Evolutionary conservation across 2,797 vertebrate species (phyloP), one percentile per base, ranked within the genome.

Genomic region (Hydrolagus colliei): DNA sequence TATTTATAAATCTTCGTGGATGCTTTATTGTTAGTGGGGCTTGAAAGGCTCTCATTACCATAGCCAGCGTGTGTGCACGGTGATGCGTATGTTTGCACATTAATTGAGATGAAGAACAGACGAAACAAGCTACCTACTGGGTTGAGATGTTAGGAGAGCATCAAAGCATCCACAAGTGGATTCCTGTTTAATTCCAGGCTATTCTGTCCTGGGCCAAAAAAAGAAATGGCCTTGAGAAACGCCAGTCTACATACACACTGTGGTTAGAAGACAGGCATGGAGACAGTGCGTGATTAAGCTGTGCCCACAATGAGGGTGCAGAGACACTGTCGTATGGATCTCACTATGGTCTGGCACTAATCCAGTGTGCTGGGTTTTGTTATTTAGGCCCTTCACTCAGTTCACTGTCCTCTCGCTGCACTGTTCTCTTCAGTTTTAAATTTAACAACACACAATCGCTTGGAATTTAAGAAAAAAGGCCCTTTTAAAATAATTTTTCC

Each of bases 301-400:
- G 9, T 84, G 79, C 32, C 65, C 67, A 68, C 65, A 71, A 10
- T 84, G 3, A 71, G 65, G 27, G 68, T 68, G 65, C 1, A 27
- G 10, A 41, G 4, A 18, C 22, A 71, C 67, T 1, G 35, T 82
- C 22, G 68, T 82, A 68, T 84, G 16, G 65, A 65, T 68, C 27
- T 84, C 63, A 84, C 79, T 68, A 41, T 84, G 6, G 65, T 41
- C 65, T 71, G 79, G 79, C 32, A 68, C 32, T 67, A 16, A 82
- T 16, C 63, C 78, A 67, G 62, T 82, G 67, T 67, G 20, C 68
- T 68, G 32, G 16, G 1, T 20, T 18, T 67, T 68, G 65, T 1
- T 68, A 84, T 35, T 84, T 68, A 67, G 16, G 6, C 22, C 41
- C n/a, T n/a, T 67, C 41, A 32, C 35, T 35, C 18, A 71, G 62